phyloP scores from a whole-genome alignment of 2,113 vertebrate genomes.

The Heptranchias perlo region DNA sequence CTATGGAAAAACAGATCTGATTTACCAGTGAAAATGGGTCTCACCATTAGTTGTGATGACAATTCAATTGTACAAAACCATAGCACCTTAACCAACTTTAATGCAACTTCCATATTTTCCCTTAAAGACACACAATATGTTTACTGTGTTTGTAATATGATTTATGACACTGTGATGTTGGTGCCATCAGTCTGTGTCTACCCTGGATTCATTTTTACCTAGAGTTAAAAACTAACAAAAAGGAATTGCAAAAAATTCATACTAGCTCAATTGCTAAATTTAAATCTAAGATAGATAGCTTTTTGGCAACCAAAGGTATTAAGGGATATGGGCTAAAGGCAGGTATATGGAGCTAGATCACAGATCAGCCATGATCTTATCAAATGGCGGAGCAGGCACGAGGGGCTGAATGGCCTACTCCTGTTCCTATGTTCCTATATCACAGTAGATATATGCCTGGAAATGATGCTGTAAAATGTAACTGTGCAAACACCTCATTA shows the following conservation, averaged over 20 bases:
- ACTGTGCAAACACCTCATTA: not conserved
- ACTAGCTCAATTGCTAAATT: no score
- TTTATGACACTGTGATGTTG: not conserved
- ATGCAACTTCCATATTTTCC: not conserved
- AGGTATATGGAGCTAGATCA: no score
- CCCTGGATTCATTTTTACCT: no score
- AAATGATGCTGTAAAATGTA: not conserved
- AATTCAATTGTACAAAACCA: not conserved
- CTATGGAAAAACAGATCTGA: not conserved
- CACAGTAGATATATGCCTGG: not conserved
- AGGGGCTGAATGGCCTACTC: no score
- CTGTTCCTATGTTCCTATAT: no score
- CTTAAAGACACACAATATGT: not conserved
- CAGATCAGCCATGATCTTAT: no score
- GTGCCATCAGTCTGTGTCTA: not conserved
- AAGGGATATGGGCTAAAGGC: no score
- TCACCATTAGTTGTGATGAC: not conserved
- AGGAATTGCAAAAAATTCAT: not conserved
- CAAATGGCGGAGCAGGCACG: no score
- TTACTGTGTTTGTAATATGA: not conserved
- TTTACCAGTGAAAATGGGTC: not conserved
- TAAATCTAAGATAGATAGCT: no score
- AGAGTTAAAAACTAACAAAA: not conserved
- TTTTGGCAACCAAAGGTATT: no score
- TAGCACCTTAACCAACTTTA: not conserved